Base-by-base conservation (phyloP, 92 coral and sea anemone species). In the Heliopora coerulea region DNA sequence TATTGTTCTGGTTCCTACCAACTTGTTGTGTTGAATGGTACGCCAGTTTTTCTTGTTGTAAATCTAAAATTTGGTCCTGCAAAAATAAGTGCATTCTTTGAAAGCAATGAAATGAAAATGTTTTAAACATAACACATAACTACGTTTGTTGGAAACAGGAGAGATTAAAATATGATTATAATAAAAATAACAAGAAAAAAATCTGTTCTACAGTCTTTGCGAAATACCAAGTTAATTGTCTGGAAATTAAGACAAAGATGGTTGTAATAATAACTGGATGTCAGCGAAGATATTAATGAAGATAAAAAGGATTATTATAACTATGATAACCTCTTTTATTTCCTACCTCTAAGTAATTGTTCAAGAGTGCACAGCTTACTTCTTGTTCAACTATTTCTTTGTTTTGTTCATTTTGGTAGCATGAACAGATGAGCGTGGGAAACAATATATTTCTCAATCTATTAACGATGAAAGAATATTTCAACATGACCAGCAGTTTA, bases 361-460 rank as follows among this genome's bases (percentile, higher is more conserved):
- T 96, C 34, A 93, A 75, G 59, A 93, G 68, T 11, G 98, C 98
- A 39, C 98, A 93, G 86, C 98, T 93, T 21, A 93, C 98, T 88
- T 93, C 98, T 58, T 93, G 98, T 73, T 93, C 98, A 15, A 93
- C 85, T 20, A 93, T 93, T 63, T 89, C 83, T 59, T 93, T 93
- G 67, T 93, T 93, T 78, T 93, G 95, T 33, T 89, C 96, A 48
- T 93, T 93, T 54, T 86, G 86, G 59, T 83, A 90, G 67, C 98
- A 90, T 46, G 98, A 83, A 19, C 88, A 86, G 40, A 91, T 91
- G 37, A 88, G 79, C 3, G 95, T 74, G 13, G 97, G 97, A 75
- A 91, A 88, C 23, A 91, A 65, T 37, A 86, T 80, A 62, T 79
- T 91, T 54, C 97, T 60, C 31, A 91, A 73, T 49, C 96, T 90